These are phyloP conservation scores for Aptenodytes patagonicus DNA, from an alignment of 2,113 vertebrate genomes.

Conservation along the genomic window DNA sequence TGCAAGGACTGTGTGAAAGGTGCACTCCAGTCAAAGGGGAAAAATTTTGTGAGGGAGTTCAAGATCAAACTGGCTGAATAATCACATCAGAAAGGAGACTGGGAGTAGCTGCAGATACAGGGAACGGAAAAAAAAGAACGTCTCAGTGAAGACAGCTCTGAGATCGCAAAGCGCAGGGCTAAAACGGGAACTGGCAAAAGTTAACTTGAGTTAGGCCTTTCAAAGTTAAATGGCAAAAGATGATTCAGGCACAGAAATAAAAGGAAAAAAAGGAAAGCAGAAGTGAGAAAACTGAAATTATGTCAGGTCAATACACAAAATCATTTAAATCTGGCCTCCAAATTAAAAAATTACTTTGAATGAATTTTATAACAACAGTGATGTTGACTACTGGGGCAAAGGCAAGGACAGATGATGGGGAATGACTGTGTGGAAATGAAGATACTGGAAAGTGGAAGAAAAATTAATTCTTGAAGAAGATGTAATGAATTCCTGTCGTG, in stretches of 20 bases:
- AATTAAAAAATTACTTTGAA: neutral
- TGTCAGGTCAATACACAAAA: neutral
- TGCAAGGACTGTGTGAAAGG: neutral
- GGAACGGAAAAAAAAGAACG: rapidly evolving
- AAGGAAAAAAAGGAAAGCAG: neutral
- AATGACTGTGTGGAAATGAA: neutral
- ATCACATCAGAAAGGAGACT: neutral
- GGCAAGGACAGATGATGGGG: neutral
- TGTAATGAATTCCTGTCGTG: neutral
- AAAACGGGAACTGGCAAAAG: neutral
- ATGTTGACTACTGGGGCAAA: neutral
- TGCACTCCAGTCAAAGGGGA: neutral
- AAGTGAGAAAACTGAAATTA: neutral
- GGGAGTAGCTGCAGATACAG: neutral
- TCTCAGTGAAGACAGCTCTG: neutral
- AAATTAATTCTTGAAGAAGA: neutral
- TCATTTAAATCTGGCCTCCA: neutral
- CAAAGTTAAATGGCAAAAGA: neutral
- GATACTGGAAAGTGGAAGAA: neutral
- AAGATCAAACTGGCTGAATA: neutral
- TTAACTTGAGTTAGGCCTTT: neutral
- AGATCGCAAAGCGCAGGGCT: rapidly evolving
- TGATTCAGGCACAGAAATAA: neutral
- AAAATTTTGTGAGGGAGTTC: neutral
- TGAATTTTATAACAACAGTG: neutral